phyloP scores from a whole-genome alignment of 2,888 invertebrate species.

The Caenorhabditis wallacei region DNA sequence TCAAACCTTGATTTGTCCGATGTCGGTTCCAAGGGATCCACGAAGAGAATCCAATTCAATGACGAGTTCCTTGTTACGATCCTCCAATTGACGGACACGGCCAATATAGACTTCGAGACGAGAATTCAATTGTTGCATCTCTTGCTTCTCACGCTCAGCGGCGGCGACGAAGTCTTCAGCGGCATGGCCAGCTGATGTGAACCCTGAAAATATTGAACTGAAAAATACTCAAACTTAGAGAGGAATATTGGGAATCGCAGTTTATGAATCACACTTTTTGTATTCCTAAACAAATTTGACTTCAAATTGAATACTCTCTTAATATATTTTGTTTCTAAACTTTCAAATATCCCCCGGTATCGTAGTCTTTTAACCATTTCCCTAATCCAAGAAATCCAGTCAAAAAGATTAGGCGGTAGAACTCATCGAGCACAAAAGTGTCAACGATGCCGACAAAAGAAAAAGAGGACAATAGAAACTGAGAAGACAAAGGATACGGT shows the following conservation, averaged over 20 bases:
- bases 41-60: conserved; percentile 56
- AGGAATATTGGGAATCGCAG: neutral
- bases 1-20: conserved; percentile 59
- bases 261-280: too few relatives aligned
- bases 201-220: conserved; percentile 8
- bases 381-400: neutral
- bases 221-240: neutral
- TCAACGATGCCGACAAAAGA: conserved; percentile 22
- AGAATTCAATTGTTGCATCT: conserved; percentile 61
- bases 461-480: neutral
- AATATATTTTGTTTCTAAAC: too few relatives aligned
- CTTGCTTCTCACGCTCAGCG: conserved; percentile 63
- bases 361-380: neutral
- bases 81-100: conserved; percentile 57
- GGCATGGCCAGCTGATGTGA: conserved; percentile 43
- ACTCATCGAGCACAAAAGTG: neutral
- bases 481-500: conserved; percentile 3
- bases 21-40: conserved; percentile 60
- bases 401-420: conserved; percentile 20
- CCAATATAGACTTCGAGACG: conserved; percentile 62
- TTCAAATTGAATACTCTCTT: too few relatives aligned
- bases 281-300: too few relatives aligned
- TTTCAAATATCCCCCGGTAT: too few relatives aligned
- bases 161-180: conserved; percentile 63
- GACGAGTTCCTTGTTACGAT: conserved; percentile 59